Evolutionary conservation across 1,140 invertebrate genomes (phyloP), one percentile per base, ranked within the genome.

Genomic region (Drosophila rhopaloa): DNA sequence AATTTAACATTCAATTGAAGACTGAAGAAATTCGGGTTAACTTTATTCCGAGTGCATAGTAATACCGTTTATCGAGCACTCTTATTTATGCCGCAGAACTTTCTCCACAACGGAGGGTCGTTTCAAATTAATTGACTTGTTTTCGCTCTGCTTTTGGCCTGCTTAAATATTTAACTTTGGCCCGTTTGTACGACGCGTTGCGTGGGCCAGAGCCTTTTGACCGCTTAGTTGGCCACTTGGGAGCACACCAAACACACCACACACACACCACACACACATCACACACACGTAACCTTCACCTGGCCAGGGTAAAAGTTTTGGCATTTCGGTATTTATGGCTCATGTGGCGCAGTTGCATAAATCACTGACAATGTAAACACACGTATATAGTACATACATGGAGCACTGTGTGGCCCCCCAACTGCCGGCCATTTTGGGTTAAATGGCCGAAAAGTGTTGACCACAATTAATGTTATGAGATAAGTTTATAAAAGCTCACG

Each of bases 391-490:
- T n/a, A 89, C 13, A 32, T 7, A 32, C 29, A 32, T 32, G 29
- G 29, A 32, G 29, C 24, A 8, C 0, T 5, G 5, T 0, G 13
- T 3, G 6, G 1, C 24, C 46, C 13, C 13, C 8, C 1, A 24
- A 24, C 46, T 11, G 4, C 11, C n/a, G 29, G 4, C 32, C 50
- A 37, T 24, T 24, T 51, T 19, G 58, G 73, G 84, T 72, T 88
- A 89, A 89, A 89, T 89, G 84, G 80, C 84, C 80, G 82, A 71
- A 89, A 88, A 88, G 84, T 88, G 84, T 88, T 90, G 85, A 90
- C 86, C 86, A 90, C 86, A 90, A 90, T 90, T 90, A 90, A 90
- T 90, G 86, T 90, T 90, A 90, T 90, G 86, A 90, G 86, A 90
- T 90, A 90, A 90, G 86, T 90, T 90, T 90, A 77, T 85, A 82